Evolutionary conservation across 1,140 invertebrate genomes (phyloP).

Genomic region (Drosophila elegans): DNA sequence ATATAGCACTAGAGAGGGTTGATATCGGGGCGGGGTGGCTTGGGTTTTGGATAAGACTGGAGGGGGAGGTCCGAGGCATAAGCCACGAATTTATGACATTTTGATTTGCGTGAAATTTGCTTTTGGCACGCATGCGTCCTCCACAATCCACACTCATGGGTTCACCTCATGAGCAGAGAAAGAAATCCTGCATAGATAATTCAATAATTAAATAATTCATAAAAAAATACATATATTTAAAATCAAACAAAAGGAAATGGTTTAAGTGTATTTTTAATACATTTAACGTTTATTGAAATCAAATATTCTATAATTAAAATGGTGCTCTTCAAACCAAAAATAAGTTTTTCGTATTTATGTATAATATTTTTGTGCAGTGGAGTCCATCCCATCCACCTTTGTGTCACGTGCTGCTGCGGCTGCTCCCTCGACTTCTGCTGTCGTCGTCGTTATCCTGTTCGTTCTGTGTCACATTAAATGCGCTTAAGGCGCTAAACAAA

Average conservation of each 20-base stretch:
- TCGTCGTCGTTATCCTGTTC: slow-evolving; percentile 82
- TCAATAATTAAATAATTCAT: too few relatives aligned
- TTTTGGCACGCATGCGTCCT: slow-evolving; percentile 84
- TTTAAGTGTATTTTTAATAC: too few relatives aligned
- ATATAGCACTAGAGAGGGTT: slow-evolving; percentile 63
- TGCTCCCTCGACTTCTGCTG: slow-evolving; percentile 43
- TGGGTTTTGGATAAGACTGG: neutral
- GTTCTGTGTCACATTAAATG: slow-evolving; percentile 84
- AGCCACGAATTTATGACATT: slow-evolving; percentile 84
- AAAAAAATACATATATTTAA: too few relatives aligned
- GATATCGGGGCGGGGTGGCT: slow-evolving; percentile 8
- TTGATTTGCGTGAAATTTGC: slow-evolving; percentile 85
- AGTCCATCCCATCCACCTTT: slow-evolving; percentile 38
- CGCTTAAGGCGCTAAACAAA: slow-evolving; percentile 83
- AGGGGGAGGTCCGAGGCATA: slow-evolving; percentile 43
- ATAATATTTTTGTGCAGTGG: slow-evolving; percentile 2
- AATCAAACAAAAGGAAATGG: too few relatives aligned
- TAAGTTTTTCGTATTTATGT: too few relatives aligned
- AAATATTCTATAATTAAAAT: too few relatives aligned
- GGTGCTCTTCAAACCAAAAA: too few relatives aligned
- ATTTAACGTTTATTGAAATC: too few relatives aligned
- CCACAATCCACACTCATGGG: slow-evolving; percentile 24
- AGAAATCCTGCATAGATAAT: neutral
- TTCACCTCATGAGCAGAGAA: slow-evolving; percentile 15
- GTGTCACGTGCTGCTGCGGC: slow-evolving; percentile 73